Conservation (phyloP, 2,888 invertebrate species). For the Anarsia innoxiella region DNA sequence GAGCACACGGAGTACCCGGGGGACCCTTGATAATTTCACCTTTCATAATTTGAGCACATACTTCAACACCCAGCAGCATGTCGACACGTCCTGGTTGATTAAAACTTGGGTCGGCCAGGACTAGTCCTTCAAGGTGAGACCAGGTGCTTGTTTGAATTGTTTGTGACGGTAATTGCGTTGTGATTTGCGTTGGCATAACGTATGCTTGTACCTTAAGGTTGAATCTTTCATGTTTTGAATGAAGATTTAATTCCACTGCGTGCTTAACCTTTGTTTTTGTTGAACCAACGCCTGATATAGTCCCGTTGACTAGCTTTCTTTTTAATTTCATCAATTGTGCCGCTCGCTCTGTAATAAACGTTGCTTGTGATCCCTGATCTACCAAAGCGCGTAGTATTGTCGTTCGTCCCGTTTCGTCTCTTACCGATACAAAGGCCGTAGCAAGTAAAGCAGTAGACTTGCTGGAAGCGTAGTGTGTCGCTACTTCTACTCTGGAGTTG, state of each 20-base stretch:
- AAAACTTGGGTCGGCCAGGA: slow-evolving; percentile 20
- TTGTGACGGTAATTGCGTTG: slow-evolving; percentile 5
- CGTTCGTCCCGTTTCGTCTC: too few species aligned
- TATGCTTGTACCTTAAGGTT: slow-evolving; percentile 8
- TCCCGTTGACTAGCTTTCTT: too few species aligned
- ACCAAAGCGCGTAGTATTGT: slow-evolving; percentile 15
- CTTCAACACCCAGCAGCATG: slow-evolving; percentile 21
- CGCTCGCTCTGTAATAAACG: slow-evolving; percentile 19
- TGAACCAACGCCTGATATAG: too few species aligned
- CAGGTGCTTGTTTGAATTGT: slow-evolving; percentile 10
- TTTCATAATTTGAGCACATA: slow-evolving; percentile 3
- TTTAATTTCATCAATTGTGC: slow-evolving; percentile 18
- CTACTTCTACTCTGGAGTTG: too few species aligned
- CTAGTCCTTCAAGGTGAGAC: slow-evolving; percentile 16
- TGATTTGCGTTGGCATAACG: slow-evolving; percentile 1
- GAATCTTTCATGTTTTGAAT: too few species aligned
- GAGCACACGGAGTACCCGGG: not conserved
- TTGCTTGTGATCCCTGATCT: slow-evolving; percentile 18
- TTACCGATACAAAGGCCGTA: not conserved
- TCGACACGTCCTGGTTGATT: slow-evolving; percentile 19
- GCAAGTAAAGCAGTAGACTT: slow-evolving; percentile 2
- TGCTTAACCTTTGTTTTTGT: too few species aligned
- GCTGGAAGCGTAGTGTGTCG: too few species aligned
- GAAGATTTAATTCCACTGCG: too few species aligned
- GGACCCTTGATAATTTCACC: not conserved